Base-by-base conservation (phyloP, 2,113 vertebrate genomes). In the Grus americana region DNA sequence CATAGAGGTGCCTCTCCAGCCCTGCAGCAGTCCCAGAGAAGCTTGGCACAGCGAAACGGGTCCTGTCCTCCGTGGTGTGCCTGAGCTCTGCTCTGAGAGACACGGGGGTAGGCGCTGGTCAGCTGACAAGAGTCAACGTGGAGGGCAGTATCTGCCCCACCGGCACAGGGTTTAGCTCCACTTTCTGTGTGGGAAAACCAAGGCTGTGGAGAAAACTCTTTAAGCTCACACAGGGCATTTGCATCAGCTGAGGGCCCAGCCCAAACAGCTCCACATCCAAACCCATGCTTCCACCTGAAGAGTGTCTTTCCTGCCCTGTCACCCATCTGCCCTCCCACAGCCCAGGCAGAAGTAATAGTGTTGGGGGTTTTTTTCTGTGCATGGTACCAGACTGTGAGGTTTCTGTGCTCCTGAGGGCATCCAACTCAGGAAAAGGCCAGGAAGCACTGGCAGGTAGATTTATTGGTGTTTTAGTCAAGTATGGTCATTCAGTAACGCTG, bases 51-150 rank as follows among this genome's bases (percentile, higher is more conserved):
- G n/a, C 21, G 61, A 12, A 83, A 12, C 1, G 1, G 15, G 27
- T 52, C 42, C 46, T 67, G 27, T 52, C 42, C 46, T 67, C 12
- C 15, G 18, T 19, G 19, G 26, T 4, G 10, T 3, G 5, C 24
- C 49, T n/a, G 59, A 87, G 30, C 22, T 79, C 49, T 88, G 63
- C 44, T 47, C 72, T 29, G 50, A 82, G 32, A 84, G 26, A 67
- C 23, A 26, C 0, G 0, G 74, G 15, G n/a, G 7, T 29, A 27
- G 47, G 30, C 23, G 38, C 44, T 2, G 6, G 47, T 36, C 11
- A 2, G 34, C 17, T 78, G 59, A 23, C 30, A 79, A 19, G 29
- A 42, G 46, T 40, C n/a, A 63, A 38, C 18, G 15, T 0, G 47
- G n/a, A 32, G 29, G 54, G 52, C 57, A 62, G 0, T 11, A 79